Evolutionary conservation across 2,113 vertebrate species (phyloP), one percentile per base, ranked within the genome.

Genomic region (Nycticryphes semicollaris): DNA sequence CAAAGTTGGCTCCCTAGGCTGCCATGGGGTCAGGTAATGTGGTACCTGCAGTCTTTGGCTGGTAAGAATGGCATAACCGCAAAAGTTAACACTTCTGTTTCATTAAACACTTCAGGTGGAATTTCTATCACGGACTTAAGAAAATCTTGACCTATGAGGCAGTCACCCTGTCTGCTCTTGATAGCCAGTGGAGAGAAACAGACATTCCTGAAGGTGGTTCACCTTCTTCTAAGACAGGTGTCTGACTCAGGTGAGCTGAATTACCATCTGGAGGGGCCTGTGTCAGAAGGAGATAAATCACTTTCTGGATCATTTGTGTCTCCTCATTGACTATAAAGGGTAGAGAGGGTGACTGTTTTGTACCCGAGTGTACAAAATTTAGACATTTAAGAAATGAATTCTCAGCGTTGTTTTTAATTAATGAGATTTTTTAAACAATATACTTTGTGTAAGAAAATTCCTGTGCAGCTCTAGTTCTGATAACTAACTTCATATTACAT

Each of bases 1-100:
- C 7, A 2, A 53, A 68, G 57, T 0, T 66, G 50, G 5, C 31
- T 90, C 23, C 25, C 35, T 23, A 18, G 35, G 41, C 62, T 66
- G 45, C 51, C 21, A 2, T 0, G 0, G 48, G 16, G 7, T 54
- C 47, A 59, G 66, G 27, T 20, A 33, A 35, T 0, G 0, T 17
- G 62, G 16, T 56, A 33, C 21, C 33, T 68, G 15, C 70, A 33
- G 48, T 51, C 66, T 27, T n/a, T 47, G 66, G 53, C 74, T 69
- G 72, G 35, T 39, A 60, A 64, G 48, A 33, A 51, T 18, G 30
- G 35, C 63, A 77, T 59, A 77, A 57, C 35, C 45, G 48, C 51
- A 50, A 7, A 89, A 84, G 68, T 9, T 73, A 68, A 28, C 25
- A 6, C 39, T 57, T 57, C 7, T 53, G 15, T 59, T 84, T 67